These are phyloP conservation scores for Crotalus horridus DNA, from an alignment of 2,113 vertebrate species.

Conservation along the genomic window DNA sequence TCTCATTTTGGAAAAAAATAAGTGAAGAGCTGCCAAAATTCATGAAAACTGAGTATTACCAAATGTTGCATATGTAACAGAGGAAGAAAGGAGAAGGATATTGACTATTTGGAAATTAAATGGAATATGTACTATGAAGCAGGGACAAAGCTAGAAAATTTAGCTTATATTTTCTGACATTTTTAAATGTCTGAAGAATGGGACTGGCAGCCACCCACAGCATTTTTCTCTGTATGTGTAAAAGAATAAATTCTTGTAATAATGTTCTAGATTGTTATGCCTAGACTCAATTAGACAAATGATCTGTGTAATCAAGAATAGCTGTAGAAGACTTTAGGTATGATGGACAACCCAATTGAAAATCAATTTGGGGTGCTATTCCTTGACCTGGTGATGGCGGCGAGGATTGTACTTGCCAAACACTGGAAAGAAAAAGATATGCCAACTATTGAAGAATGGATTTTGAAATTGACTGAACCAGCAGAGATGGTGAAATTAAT, in stretches of 20 bases:
- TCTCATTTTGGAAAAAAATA: neutral
- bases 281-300: neutral
- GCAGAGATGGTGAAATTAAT: too few relatives aligned
- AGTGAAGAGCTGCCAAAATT: neutral
- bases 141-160: neutral
- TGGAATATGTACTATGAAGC: neutral
- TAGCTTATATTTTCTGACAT: too few relatives aligned
- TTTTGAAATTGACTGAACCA: too few relatives aligned
- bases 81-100: neutral
- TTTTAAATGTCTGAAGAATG: neutral
- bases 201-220: neutral
- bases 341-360: too few relatives aligned
- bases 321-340: neutral
- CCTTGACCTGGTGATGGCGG: too few relatives aligned
- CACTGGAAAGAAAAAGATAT: too few relatives aligned
- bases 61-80: neutral
- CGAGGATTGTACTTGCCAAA: too few relatives aligned
- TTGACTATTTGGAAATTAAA: neutral
- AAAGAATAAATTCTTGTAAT: neutral
- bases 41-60: neutral
- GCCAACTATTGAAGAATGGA: too few relatives aligned
- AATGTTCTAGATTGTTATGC: neutral
- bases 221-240: neutral
- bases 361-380: too few relatives aligned
- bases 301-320: neutral